Conservation (phyloP, 2,797 vertebrate genomes). For the Melopsittacus undulatus region DNA sequence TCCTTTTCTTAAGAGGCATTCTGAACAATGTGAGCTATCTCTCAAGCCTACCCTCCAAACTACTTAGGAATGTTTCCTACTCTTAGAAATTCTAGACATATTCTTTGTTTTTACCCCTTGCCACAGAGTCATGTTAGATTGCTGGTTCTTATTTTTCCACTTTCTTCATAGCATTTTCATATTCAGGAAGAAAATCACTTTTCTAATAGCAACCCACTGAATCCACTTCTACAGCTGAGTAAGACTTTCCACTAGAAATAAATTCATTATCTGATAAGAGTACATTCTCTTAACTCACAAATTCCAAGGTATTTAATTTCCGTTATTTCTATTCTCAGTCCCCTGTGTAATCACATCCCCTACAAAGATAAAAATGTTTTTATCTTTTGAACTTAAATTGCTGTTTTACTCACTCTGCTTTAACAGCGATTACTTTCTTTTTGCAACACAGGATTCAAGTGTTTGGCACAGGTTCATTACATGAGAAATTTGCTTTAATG, state of each 20-base stretch:
- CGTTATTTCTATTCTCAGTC: conserved; percentile 40
- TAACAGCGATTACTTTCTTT: background rate
- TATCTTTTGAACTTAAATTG: conserved; percentile 1
- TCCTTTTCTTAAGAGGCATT: background rate
- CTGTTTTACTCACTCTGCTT: background rate
- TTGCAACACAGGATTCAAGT: background rate
- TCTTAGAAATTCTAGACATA: background rate
- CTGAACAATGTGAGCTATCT: background rate
- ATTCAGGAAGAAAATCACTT: conserved; percentile 11
- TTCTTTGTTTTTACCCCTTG: background rate
- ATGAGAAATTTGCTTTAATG: background rate
- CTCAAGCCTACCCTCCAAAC: background rate
- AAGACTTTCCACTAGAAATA: conserved; percentile 11
- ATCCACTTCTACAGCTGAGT: background rate
- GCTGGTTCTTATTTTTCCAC: background rate
- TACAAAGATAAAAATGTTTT: conserved; percentile 22
- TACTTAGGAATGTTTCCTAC: background rate
- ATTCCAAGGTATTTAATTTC: conserved; percentile 48
- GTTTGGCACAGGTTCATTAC: background rate
- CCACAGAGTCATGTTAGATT: background rate
- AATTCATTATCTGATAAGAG: conserved; percentile 51
- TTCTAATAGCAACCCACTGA: background rate
- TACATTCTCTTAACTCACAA: conserved; percentile 10
- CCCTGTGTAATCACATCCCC: background rate
- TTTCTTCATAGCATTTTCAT: background rate